Conservation (phyloP, 1,140 invertebrate species). For the Drosophila aff. region DNA sequence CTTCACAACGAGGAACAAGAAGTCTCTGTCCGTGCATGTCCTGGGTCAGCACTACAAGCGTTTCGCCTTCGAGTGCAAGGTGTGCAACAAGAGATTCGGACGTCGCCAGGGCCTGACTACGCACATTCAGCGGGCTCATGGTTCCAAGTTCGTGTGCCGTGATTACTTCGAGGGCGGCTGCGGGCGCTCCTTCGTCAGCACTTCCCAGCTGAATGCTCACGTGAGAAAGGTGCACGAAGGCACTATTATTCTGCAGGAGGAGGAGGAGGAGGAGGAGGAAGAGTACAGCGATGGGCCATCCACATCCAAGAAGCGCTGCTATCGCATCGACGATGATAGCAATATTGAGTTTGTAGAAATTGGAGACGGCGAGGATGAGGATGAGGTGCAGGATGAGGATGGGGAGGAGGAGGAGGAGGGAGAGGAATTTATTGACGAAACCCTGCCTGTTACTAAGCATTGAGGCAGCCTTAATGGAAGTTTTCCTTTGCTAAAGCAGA, state of each 20-base stretch:
- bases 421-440: not conserved
- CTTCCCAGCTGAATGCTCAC: slow-evolving; percentile 47
- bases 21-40: slow-evolving; percentile 71
- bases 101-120: slow-evolving; percentile 63
- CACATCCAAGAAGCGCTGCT: slow-evolving; percentile 47
- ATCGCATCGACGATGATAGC: slow-evolving; percentile 34
- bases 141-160: slow-evolving; percentile 37
- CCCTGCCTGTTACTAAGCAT: not conserved
- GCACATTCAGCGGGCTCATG: slow-evolving; percentile 69
- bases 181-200: slow-evolving; percentile 43
- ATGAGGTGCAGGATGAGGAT: slow-evolving; percentile 10
- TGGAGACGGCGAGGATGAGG: slow-evolving; percentile 2
- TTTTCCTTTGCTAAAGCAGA: slow-evolving; percentile 63
- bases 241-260: slow-evolving; percentile 24
- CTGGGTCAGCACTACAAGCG: slow-evolving; percentile 65
- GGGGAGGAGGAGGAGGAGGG: not conserved
- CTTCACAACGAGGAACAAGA: slow-evolving; percentile 70
- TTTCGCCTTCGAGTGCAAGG: slow-evolving; percentile 62
- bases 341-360: slow-evolving; percentile 47
- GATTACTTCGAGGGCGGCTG: slow-evolving; percentile 55
- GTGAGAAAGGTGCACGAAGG: slow-evolving; percentile 57
- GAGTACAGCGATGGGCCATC: slow-evolving; percentile 29
- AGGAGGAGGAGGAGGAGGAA: slow-evolving; percentile 12
- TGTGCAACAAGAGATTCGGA: slow-evolving; percentile 65
- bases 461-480: slow-evolving; percentile 1